These are phyloP conservation scores for Bovichtus diacanthus DNA, from an alignment of 2,797 vertebrate genomes.

Conservation along the genomic window DNA sequence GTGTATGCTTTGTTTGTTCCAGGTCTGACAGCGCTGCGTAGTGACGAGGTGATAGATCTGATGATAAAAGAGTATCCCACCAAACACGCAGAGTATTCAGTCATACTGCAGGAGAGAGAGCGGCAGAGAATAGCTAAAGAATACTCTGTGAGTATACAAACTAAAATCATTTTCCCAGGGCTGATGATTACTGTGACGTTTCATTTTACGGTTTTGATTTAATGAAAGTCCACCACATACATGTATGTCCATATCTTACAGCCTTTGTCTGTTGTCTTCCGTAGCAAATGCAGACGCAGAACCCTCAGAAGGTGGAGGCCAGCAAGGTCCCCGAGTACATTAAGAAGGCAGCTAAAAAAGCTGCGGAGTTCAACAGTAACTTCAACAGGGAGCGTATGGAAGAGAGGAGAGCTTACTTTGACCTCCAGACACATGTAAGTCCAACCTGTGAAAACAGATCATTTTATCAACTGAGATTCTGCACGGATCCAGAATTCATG, in stretches of 20 bases:
- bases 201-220: neutral
- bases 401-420: constrained; percentile 98
- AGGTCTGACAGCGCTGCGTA: constrained; percentile 97
- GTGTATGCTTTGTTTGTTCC: constrained; percentile 32
- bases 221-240: neutral
- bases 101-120: constrained; percentile 97
- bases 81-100: constrained; percentile 97
- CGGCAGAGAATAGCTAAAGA: constrained; percentile 97
- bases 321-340: constrained; percentile 99
- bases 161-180: neutral
- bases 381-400: constrained; percentile 98
- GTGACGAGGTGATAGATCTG: constrained; percentile 98
- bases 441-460: neutral
- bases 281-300: constrained; percentile 98
- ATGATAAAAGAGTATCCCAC: constrained; percentile 99
- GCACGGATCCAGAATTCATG: too few species aligned
- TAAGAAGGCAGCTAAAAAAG: constrained; percentile 98
- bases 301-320: constrained; percentile 97
- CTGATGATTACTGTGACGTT: neutral
- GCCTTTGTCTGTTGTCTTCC: constrained; percentile 45
- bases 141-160: constrained; percentile 90
- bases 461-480: neutral
- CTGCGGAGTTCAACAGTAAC: constrained; percentile 98
- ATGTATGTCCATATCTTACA: neutral
- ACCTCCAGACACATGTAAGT: constrained; percentile 97